Evolutionary conservation across 1,140 invertebrate genomes (phyloP).

Genomic region (Marisa cornuarietis): DNA sequence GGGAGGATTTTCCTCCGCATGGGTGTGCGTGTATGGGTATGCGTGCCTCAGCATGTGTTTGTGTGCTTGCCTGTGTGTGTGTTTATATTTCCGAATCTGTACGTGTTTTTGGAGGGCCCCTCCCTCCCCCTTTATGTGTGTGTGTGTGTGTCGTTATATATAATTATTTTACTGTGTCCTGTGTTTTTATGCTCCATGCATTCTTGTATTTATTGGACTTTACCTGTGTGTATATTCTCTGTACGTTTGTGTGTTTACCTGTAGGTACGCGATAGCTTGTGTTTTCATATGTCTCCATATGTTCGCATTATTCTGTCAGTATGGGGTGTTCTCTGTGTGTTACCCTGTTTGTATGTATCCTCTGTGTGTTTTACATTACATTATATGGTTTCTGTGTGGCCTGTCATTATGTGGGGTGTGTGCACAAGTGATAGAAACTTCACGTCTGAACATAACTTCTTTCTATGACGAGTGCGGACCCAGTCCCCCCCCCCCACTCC

Average conservation of each 20-base stretch:
- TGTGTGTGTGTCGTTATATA: neutral
- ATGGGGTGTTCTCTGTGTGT: slow-evolving; percentile 5
- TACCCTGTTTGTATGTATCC: neutral
- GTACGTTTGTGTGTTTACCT: slow-evolving; percentile 2
- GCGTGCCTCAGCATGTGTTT: neutral
- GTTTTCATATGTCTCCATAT: neutral
- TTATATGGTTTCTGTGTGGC: neutral
- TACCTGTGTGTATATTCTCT: neutral
- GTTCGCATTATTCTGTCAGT: neutral
- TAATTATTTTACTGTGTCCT: neutral
- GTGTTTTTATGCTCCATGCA: neutral
- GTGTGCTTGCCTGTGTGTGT: neutral
- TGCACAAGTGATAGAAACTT: no score
- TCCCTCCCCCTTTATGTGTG: neutral
- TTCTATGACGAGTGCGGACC: neutral
- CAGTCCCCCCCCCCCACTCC: neutral
- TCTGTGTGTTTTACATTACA: neutral
- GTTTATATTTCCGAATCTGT: neutral
- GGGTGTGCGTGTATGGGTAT: neutral
- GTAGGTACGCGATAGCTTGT: neutral
- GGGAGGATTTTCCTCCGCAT: neutral
- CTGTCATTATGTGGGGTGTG: neutral
- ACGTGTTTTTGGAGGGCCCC: no score
- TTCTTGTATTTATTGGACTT: neutral
- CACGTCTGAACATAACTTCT: neutral